Evolutionary conservation across 2,113 vertebrate genomes (phyloP).

Genomic region (Rhinogobius similis): DNA sequence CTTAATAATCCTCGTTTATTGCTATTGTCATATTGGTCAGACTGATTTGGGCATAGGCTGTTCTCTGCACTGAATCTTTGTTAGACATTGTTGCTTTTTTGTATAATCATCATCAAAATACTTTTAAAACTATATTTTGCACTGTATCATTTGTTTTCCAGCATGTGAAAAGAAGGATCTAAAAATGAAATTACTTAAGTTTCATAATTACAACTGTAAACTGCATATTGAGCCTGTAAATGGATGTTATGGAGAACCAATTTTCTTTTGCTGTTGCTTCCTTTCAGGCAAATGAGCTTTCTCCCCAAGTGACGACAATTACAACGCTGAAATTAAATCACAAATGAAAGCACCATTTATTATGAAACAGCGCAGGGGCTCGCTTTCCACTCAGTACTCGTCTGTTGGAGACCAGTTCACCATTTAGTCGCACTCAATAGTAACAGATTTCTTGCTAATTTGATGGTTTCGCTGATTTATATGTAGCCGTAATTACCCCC

Average conservation of each 20-base stretch:
- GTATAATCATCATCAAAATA: too few species aligned
- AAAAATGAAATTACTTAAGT: neutral
- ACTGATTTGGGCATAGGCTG: neutral
- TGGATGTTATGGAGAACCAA: neutral
- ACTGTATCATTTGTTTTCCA: too few species aligned
- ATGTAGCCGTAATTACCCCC: neutral
- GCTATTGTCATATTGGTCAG: neutral
- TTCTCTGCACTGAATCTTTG: neutral
- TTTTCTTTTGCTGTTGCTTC: neutral
- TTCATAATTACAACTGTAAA: neutral
- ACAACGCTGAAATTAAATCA: slow-evolving; percentile 30
- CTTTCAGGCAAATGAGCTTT: slow-evolving; percentile 40
- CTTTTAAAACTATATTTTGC: neutral
- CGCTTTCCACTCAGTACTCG: neutral
- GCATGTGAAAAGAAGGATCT: too few species aligned
- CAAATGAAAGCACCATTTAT: slow-evolving; percentile 27
- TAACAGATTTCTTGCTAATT: slow-evolving; percentile 38
- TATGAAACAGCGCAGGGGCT: neutral
- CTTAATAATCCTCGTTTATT: too few species aligned
- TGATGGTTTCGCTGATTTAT: slow-evolving; percentile 22
- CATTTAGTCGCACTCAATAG: slow-evolving; percentile 22
- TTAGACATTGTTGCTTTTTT: too few species aligned
- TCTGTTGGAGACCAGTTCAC: slow-evolving; percentile 12
- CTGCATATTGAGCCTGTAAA: neutral
- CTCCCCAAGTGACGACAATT: slow-evolving; percentile 28